phyloP scores from a whole-genome alignment of 2,888 invertebrate species.

The Anarsia innoxiella region DNA sequence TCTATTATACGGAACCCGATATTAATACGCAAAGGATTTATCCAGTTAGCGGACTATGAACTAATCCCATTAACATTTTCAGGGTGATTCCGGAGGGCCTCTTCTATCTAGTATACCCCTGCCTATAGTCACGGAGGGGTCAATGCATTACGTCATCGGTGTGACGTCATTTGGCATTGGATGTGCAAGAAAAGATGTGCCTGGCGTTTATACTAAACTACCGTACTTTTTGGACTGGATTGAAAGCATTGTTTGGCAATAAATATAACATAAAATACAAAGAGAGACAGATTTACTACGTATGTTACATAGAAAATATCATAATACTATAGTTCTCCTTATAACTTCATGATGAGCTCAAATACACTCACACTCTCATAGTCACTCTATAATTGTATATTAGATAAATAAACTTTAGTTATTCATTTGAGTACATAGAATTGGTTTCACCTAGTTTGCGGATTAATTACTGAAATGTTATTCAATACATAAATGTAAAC shows the following conservation, averaged over 20 bases:
- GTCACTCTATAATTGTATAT: not conserved
- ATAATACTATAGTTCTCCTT: no score
- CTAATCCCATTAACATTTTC: conserved; percentile 1
- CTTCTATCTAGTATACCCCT: conserved; percentile 27
- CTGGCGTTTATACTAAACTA: conserved; percentile 10
- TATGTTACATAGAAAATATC: no score
- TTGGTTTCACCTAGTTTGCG: no score
- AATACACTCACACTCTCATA: no score
- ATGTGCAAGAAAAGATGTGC: not conserved
- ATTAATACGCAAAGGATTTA: not conserved
- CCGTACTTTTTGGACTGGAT: conserved; percentile 13
- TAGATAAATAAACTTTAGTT: not conserved
- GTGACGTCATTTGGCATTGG: conserved; percentile 30
- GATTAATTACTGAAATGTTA: no score
- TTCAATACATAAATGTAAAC: no score
- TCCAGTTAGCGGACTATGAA: not conserved
- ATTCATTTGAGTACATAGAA: no score
- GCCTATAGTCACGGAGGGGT: conserved; percentile 21
- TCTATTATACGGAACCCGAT: not conserved
- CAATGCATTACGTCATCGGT: conserved; percentile 23
- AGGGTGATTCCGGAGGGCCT: conserved; percentile 37
- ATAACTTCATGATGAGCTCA: no score
- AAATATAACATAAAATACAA: no score
- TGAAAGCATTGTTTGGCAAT: conserved; percentile 10
- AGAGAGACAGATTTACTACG: no score